Evolutionary conservation across 2,888 invertebrate genomes (phyloP).

Genomic region (Eupithecia tripunctaria): DNA sequence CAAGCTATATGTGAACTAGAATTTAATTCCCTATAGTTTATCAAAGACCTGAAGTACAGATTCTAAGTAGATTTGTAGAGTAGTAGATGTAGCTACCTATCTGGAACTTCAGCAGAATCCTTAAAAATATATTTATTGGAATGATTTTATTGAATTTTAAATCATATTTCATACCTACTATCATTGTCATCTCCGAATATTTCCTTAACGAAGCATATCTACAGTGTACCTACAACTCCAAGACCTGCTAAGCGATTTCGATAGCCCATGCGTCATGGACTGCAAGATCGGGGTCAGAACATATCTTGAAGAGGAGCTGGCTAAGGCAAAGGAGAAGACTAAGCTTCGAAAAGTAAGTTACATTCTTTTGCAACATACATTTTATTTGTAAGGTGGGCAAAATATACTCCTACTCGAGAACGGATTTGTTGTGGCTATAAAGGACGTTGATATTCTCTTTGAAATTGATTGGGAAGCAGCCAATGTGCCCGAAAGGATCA

Average conservation of each 20-base stretch:
- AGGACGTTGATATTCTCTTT: neutral
- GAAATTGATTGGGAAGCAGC: neutral
- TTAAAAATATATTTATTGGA: neutral
- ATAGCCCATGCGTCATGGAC: slow-evolving; percentile 98
- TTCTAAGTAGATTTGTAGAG: too few species aligned
- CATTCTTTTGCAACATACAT: neutral
- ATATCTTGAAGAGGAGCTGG: slow-evolving; percentile 96
- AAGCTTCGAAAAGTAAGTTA: slow-evolving; percentile 91
- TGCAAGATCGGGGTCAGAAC: slow-evolving; percentile 98
- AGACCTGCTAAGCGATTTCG: slow-evolving; percentile 95
- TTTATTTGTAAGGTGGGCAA: neutral
- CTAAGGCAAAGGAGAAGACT: slow-evolving; percentile 97
- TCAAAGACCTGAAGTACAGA: neutral
- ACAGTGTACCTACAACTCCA: slow-evolving; percentile 93
- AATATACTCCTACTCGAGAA: neutral
- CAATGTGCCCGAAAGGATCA: neutral
- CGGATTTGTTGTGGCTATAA: neutral
- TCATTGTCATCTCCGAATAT: slow-evolving; percentile 27
- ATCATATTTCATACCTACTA: neutral
- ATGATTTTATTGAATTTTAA: neutral
- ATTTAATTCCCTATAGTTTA: neutral
- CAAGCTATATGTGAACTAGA: neutral
- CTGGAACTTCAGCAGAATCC: neutral
- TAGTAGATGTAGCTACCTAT: too few species aligned
- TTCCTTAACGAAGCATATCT: slow-evolving; percentile 64